phyloP scores from a whole-genome alignment of 2,113 vertebrate genomes.

The Ahaetulla prasina region DNA sequence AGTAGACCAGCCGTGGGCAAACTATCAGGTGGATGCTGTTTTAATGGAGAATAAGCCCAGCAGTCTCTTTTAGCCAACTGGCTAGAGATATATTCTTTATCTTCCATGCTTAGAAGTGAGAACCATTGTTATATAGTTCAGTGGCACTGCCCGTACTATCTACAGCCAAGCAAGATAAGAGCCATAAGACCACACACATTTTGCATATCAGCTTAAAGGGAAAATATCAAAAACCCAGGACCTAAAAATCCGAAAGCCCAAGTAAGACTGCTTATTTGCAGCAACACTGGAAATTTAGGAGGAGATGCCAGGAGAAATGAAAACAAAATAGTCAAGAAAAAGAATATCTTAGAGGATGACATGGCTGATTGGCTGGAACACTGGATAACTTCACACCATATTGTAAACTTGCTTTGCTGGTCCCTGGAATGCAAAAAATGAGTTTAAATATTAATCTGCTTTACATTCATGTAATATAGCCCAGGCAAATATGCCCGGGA shows the following conservation, averaged over 20 bases:
- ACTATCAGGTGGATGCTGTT: neutral
- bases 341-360: neutral
- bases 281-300: neutral
- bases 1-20: neutral
- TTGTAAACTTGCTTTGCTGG: neutral
- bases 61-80: neutral
- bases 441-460: neutral
- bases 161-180: neutral
- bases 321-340: neutral
- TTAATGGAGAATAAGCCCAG: neutral
- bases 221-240: neutral
- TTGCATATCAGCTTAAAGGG: neutral
- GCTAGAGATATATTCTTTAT: neutral
- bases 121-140: neutral
- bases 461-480: neutral
- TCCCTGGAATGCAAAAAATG: neutral
- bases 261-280: neutral
- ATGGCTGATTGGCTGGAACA: neutral
- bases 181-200: neutral
- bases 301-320: neutral
- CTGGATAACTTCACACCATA: neutral
- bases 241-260: neutral
- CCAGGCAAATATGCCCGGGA: neutral
- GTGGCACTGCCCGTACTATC: neutral
- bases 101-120: neutral